A percentile compares a stretch with the other conserved stretches of the same genome.
Evolutionary conservation across 2,888 invertebrate species (phyloP).

Genomic region (Thalpophila matura): DNA sequence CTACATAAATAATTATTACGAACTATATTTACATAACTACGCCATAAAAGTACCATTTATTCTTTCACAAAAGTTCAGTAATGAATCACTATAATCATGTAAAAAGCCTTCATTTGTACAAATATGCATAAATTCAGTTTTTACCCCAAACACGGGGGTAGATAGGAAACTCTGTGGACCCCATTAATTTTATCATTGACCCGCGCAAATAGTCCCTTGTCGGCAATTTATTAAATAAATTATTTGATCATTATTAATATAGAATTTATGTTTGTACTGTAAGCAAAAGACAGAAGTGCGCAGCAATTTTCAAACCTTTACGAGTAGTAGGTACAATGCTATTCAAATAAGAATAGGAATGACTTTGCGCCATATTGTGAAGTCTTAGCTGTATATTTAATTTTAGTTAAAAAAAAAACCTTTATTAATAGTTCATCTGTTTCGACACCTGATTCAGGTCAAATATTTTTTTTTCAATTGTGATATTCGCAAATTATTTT

Average conservation of each 20-base stretch:
- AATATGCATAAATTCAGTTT: slow-evolving; percentile 41
- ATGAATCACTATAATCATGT: slow-evolving; percentile 35
- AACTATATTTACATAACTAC: no score
- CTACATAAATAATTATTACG: no score
- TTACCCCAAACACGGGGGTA: slow-evolving; percentile 26
- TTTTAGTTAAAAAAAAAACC: no score
- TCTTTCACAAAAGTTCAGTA: slow-evolving; percentile 3
- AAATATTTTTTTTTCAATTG: no score
- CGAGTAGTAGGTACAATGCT: no score
- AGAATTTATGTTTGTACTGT: slow-evolving; percentile 15
- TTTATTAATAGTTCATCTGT: no score
- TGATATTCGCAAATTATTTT: no score
- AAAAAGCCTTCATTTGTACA: slow-evolving; percentile 28
- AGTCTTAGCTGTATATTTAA: no score
- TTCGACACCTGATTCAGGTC: no score
- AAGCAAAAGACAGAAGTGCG: background rate
- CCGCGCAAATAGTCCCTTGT: slow-evolving; percentile 52
- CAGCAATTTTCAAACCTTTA: no score
- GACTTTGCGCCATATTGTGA: no score
- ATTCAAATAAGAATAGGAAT: no score
- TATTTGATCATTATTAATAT: slow-evolving; percentile 53
- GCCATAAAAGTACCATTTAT: background rate
- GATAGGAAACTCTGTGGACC: slow-evolving; percentile 50
- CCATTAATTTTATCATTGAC: slow-evolving; percentile 64
- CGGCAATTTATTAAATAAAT: slow-evolving; percentile 59